phyloP scores from a whole-genome alignment of 2,113 vertebrate genomes.

The Rostratula benghalensis region DNA sequence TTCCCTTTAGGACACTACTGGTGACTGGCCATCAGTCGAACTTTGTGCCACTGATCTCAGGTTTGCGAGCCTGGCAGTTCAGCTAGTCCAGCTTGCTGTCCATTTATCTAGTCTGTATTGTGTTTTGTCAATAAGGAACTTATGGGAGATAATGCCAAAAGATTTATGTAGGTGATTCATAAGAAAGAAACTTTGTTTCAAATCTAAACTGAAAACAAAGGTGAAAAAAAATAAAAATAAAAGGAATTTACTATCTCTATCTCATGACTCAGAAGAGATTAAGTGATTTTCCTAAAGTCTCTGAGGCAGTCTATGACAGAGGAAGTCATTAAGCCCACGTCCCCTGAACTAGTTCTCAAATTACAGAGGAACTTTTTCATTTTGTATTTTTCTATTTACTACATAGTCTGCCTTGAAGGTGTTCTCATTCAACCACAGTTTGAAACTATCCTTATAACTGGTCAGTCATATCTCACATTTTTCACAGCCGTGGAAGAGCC shows the following conservation, averaged over 20 bases:
- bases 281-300: conserved; percentile 37
- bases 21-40: neutral
- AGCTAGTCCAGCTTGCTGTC: neutral
- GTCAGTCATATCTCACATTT: conserved; percentile 13
- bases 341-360: neutral
- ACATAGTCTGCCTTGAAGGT: conserved; percentile 24
- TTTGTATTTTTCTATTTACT: conserved; percentile 58
- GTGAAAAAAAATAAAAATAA: neutral
- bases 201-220: neutral
- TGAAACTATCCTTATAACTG: conserved; percentile 33
- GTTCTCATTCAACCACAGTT: neutral
- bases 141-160: neutral
- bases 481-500: conserved; percentile 43
- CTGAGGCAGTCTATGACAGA: conserved; percentile 32
- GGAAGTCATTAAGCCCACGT: conserved; percentile 15
- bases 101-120: neutral
- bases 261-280: conserved; percentile 10
- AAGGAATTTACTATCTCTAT: neutral
- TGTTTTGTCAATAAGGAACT: neutral
- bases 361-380: conserved; percentile 25
- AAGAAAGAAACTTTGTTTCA: neutral
- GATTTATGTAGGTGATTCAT: neutral
- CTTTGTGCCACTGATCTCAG: neutral
- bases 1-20: neutral
- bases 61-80: neutral